Evolutionary conservation across 2,113 vertebrate species (phyloP).

Genomic region (Lates calcarifer): DNA sequence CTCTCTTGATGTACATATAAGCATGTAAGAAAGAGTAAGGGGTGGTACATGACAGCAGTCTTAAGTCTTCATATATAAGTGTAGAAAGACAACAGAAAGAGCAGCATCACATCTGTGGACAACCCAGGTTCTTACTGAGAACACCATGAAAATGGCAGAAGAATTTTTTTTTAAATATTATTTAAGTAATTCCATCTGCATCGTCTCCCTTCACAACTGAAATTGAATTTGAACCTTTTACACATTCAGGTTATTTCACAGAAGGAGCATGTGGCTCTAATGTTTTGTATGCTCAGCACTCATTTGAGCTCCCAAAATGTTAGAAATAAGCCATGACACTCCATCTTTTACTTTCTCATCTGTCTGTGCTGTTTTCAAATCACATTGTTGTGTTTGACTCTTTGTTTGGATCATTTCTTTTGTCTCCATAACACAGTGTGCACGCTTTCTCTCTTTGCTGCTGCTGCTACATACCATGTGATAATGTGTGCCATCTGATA

Average conservation of each 20-base stretch:
- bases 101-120: background rate
- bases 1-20: no score
- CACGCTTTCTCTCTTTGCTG: conserved; percentile 57
- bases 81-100: background rate
- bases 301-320: conserved; percentile 18
- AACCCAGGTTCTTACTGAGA: background rate
- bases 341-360: conserved; percentile 37
- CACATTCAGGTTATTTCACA: conserved; percentile 18
- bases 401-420: conserved; percentile 25
- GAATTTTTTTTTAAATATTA: background rate
- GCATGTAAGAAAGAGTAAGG: background rate
- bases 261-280: conserved; percentile 37
- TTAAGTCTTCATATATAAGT: background rate
- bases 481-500: conserved; percentile 79
- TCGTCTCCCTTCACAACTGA: conserved; percentile 2
- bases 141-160: background rate
- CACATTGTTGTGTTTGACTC: conserved; percentile 41
- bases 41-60: background rate
- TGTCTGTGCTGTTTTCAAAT: conserved; percentile 33
- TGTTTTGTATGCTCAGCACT: conserved; percentile 33
- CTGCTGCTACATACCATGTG: conserved; percentile 72
- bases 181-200: conserved; percentile 10
- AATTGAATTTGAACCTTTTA: conserved; percentile 5
- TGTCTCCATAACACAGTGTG: conserved; percentile 52
- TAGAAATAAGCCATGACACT: conserved; percentile 35